Conservation (phyloP, 2,113 vertebrate species). For the Phoxinus phoxinus region DNA sequence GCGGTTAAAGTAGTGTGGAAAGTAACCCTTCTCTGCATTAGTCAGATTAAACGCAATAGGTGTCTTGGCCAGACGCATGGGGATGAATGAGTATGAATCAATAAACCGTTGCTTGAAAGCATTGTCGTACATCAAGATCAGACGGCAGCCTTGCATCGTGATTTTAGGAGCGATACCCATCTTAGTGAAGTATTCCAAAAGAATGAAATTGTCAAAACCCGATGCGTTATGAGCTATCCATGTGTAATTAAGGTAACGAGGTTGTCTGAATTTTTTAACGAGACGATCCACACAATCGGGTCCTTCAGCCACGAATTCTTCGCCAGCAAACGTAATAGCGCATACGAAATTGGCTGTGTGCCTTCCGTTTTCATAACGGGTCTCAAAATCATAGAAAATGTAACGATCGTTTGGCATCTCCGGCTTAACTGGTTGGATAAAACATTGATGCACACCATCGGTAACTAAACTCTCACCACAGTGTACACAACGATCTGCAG, state of each 20-base stretch:
- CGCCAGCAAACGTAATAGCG: background rate
- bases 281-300: background rate
- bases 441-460: background rate
- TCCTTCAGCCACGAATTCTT: background rate
- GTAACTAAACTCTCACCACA: too few relatives aligned
- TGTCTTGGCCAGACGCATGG: background rate
- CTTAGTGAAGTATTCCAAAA: background rate
- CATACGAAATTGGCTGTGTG: background rate
- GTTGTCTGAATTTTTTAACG: background rate
- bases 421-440: background rate
- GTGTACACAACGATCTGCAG: too few relatives aligned
- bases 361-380: background rate
- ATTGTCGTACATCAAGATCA: background rate
- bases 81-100: background rate
- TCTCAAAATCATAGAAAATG: background rate
- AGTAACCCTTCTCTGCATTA: background rate
- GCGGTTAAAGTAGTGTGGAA: background rate
- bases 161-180: background rate
- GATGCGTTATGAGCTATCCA: conserved; percentile 3
- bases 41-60: background rate
- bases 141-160: background rate
- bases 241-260: background rate
- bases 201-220: background rate
- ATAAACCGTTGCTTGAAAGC: background rate
- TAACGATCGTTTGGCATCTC: background rate